Base-by-base conservation (phyloP, 2,888 invertebrate genomes). In the Entomobrya proxima region DNA sequence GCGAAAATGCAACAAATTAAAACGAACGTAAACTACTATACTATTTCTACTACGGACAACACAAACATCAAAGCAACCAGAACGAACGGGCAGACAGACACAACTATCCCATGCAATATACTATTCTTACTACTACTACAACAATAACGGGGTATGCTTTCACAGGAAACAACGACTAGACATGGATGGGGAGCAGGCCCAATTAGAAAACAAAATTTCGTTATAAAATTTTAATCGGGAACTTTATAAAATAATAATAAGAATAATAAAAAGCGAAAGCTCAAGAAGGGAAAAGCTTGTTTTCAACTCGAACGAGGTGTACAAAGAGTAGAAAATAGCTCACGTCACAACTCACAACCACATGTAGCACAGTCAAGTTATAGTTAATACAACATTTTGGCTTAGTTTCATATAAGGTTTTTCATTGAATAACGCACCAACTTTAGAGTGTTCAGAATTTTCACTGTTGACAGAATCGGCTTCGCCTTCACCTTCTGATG, bases 401-500 rank as follows among this genome's bases (percentile, higher is more conserved):
- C 81, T 81, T 74, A 80, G 72, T 81, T 81, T 30, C 74, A 35
- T 81, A 61, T 81, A 81, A 81, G 58, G 47, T 74, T 81, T 58
- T 27, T 77, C 61, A 13, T 15, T 32, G 9, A 18, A 24, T 72
- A 58, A 88, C 88, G 76, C 76, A 90, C 90, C 90, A 86, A 89
- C 88, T 87, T 90, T 90, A 27, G 89, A 87, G 64, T 87, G 86
- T 69, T 90, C 90, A 35, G 90, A 90, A 80, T 87, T 87, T 85
- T 90, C 90, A 69, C 89, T 90, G 75, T 89, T 89, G 55, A 90
- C 80, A 21, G 90, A 90, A 69, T 90, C 89, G n/a, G 88, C 89
- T 79, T 90, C 90, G 13, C 89, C 89, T 85, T 89, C 90, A 15
- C 89, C 90, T 85, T 90, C 90, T 2, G 90, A 89, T 6, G 90